phyloP scores from a whole-genome alignment of 2,113 vertebrate species.

The Lipophrys pholis region DNA sequence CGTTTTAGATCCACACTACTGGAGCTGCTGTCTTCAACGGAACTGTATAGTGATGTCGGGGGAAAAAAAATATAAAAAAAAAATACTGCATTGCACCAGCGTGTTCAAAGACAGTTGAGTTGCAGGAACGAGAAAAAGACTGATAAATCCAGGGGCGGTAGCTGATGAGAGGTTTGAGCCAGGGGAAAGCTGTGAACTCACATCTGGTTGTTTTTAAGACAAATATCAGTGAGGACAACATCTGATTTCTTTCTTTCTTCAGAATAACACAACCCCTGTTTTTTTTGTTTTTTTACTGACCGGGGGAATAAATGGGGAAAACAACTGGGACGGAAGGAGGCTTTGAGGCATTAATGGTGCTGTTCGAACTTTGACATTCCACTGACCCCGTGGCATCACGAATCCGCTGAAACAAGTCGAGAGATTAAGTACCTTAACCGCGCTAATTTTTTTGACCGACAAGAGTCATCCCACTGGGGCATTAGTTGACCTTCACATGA shows the following conservation, averaged over 20 bases:
- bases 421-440: slow-evolving; percentile 55
- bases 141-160: slow-evolving; percentile 31
- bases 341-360: not conserved
- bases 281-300: no score
- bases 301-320: no score
- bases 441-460: slow-evolving; percentile 54
- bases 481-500: slow-evolving; percentile 35
- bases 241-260: not conserved
- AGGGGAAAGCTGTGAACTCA: slow-evolving; percentile 17
- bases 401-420: slow-evolving; percentile 33
- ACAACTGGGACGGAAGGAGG: no score
- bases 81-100: slow-evolving; percentile 21
- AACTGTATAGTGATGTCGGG: not conserved
- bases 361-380: slow-evolving; percentile 51
- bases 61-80: slow-evolving; percentile 1
- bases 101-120: not conserved
- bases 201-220: slow-evolving; percentile 24
- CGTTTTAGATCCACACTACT: slow-evolving; percentile 8
- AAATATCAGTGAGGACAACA: slow-evolving; percentile 1
- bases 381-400: slow-evolving; percentile 25
- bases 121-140: slow-evolving; percentile 28
- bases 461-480: slow-evolving; percentile 46
- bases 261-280: not conserved
- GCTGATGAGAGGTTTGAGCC: slow-evolving; percentile 30
- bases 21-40: not conserved